Evolutionary conservation across 2,888 invertebrate genomes (phyloP), one percentile per base, ranked within the genome.

Genomic region (Cosmia pyralina): DNA sequence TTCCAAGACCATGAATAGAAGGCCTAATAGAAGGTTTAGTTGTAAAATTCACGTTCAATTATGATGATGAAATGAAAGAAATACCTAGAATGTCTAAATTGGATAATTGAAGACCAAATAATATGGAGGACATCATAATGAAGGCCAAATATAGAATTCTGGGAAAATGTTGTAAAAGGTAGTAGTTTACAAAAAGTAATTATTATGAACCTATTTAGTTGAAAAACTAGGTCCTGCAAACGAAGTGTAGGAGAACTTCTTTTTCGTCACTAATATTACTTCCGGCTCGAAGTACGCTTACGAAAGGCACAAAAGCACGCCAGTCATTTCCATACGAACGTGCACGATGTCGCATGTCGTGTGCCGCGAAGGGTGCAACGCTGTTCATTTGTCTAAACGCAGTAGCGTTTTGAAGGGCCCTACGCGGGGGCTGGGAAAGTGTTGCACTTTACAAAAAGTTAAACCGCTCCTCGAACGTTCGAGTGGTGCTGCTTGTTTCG

Each of bases 341-440:
- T 38, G 72, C 82, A 87, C 62, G 34, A 57, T 87, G 90, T 82
- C 58, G 55, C 71, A 82, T 90, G 89, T 90, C 91, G 92, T 94
- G 95, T 95, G 95, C 92, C 95, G 86, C 84, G 81, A 87, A 93
- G 95, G 95, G 95, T 92, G 94, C 93, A 92, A 88, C 94, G 93
- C 88, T 94, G 95, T 94, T 95, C 96, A 96, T 96, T 96, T 96
- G 95, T 95, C 93, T 95, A 95, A 95, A 94, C 93, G 95, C 93
- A 93, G 93, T 92, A 91, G 93, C 93, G 86, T 88, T 94, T 89
- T 91, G 92, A 91, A 94, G 94, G 92, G 91, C 93, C 89, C 93
- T 94, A 85, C 82, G 86, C 81, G 84, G 88, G 92, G 92, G 93
- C 94, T 95, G 96, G 95, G 95, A 96, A 95, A 95, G 94, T 95